Evolutionary conservation across 2,113 vertebrate species (phyloP), one percentile per base, ranked within the genome.

Genomic region (Narcine bancroftii): DNA sequence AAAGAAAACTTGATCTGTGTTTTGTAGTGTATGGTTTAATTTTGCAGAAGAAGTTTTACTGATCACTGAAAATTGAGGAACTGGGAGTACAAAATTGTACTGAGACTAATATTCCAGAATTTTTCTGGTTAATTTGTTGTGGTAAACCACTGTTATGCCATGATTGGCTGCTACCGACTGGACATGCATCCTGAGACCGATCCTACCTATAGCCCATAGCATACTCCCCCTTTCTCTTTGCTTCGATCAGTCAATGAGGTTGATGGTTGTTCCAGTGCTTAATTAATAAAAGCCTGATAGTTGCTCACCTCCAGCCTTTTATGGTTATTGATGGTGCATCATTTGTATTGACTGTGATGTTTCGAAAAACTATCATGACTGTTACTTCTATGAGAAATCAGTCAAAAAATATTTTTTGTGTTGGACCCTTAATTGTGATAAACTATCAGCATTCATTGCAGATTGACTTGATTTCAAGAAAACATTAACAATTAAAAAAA

Each of bases 321-420:
- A n/a, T n/a, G n/a, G n/a, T n/a, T n/a, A n/a, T n/a, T n/a, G n/a
- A n/a, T n/a, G n/a, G n/a, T n/a, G n/a, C n/a, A n/a, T 89, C 65
- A 89, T 91, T 91, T 91, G 89, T 91, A 91, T 45, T 26, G 11
- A 91, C 89, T 69, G 65, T 45, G 60, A 91, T 91, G 19, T 69
- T 69, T 87, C 19, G 66, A 24, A 69, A 69, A 91, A 42, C 19
- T 45, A 45, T 69, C 63, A 65, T 69, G 65, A 15, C 36, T 66
- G 65, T 66, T 91, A 39, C 29, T 69, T 69, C 87, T 13, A 65
- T 42, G 39, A 69, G 63, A 66, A 42, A 91, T 91, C 63, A 45
- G 87, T 66, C 87, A 89, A 42, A 81, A 56, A 89, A 69, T 66
- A 39, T 91, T 45, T 91, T 91, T 69, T n/a, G 24, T 21, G 65